Percentiles rank a stretch among this genome's conserved stretches.
Conservation (phyloP, 2,797 vertebrate species). For the Holocentrus rufus region DNA sequence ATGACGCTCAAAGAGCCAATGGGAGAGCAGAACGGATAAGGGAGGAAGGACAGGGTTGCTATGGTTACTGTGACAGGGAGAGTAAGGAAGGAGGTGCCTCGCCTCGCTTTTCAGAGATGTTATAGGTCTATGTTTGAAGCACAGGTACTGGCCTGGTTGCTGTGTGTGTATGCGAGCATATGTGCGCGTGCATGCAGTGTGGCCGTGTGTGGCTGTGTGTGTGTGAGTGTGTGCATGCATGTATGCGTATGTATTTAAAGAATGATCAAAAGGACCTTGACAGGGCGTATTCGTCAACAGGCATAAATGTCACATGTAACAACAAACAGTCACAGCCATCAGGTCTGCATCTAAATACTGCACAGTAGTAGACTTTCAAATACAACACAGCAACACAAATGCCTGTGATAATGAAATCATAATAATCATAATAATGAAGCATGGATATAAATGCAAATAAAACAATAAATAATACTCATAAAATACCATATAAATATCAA, state of each 20-base stretch:
- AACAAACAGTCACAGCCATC: constrained; percentile 10
- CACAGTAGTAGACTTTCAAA: not conserved
- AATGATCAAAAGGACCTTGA: not conserved
- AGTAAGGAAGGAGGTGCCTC: constrained; percentile 56
- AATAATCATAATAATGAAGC: too few relatives aligned
- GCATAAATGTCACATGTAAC: constrained; percentile 15
- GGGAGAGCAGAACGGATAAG: constrained; percentile 47
- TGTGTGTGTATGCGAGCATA: not conserved
- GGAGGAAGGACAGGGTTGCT: constrained; percentile 75
- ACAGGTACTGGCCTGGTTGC: constrained; percentile 3
- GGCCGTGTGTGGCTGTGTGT: not conserved
- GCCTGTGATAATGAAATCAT: not conserved
- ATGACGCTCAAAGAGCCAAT: constrained; percentile 74
- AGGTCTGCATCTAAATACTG: constrained; percentile 16
- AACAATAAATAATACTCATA: not conserved
- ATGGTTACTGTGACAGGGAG: constrained; percentile 76
- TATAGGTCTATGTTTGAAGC: constrained; percentile 36
- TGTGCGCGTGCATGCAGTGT: not conserved
- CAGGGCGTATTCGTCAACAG: constrained; percentile 25
- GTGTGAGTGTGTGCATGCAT: constrained; percentile 18
- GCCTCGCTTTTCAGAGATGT: constrained; percentile 54
- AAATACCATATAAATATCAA: too few relatives aligned
- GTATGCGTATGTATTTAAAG: constrained; percentile 19
- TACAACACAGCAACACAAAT: too few relatives aligned
- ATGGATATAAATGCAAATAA: not conserved